Conservation (phyloP, 2,113 vertebrate species). For the Hemiscyllium ocellatum region DNA sequence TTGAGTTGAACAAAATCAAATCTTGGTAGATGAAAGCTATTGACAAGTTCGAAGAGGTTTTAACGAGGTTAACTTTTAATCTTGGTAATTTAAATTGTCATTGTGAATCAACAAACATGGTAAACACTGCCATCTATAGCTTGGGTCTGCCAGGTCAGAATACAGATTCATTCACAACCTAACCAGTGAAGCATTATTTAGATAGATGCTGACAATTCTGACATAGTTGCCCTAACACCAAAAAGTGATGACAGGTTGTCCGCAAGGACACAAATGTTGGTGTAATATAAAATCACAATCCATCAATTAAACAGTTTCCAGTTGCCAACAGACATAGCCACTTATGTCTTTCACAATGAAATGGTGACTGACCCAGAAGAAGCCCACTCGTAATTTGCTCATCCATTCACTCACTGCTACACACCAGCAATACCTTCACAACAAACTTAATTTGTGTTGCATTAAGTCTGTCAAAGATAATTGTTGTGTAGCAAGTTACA, state of each 20-base stretch:
- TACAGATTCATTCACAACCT: neutral
- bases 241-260: neutral
- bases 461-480: slow-evolving; percentile 8
- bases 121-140: slow-evolving; percentile 19
- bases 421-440: neutral
- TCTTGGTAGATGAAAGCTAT: neutral
- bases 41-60: neutral
- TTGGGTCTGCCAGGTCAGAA: neutral
- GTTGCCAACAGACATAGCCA: slow-evolving; percentile 9
- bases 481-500: slow-evolving; percentile 16
- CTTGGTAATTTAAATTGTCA: neutral
- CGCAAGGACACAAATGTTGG: neutral
- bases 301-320: slow-evolving; percentile 7
- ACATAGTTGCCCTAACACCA: neutral
- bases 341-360: slow-evolving; percentile 16
- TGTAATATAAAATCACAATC: slow-evolving; percentile 26
- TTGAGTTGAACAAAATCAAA: neutral
- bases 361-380: slow-evolving; percentile 33
- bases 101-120: neutral
- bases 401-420: slow-evolving; percentile 4
- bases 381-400: slow-evolving; percentile 3
- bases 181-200: neutral
- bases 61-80: neutral
- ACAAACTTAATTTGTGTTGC: slow-evolving; percentile 20
- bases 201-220: neutral